A percentile compares a stretch with the other conserved stretches of the same genome.
Conservation (phyloP, 2,797 vertebrate genomes). For the Gymnodraco acuticeps region DNA sequence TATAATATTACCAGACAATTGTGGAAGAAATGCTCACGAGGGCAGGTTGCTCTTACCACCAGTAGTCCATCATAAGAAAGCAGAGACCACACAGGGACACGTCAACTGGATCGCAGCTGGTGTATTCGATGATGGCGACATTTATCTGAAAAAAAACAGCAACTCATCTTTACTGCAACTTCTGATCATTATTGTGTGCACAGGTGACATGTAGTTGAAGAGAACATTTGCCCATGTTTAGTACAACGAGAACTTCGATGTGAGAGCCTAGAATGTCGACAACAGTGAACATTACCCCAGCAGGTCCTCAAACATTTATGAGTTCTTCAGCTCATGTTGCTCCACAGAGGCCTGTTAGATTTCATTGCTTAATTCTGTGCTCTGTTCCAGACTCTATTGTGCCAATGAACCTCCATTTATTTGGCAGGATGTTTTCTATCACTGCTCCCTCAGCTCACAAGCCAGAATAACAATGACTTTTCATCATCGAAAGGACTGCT, state of each 20-base stretch:
- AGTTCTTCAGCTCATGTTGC: conserved; percentile 79
- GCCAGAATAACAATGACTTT: conserved; percentile 70
- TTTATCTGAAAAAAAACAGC: conserved; percentile 20
- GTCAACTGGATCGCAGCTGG: conserved; percentile 2
- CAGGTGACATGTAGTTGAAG: conserved; percentile 22
- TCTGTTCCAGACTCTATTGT: conserved; percentile 60
- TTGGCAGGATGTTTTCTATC: conserved; percentile 73
- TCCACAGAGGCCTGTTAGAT: conserved; percentile 77
- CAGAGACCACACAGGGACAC: conserved; percentile 10
- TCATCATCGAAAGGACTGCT: conserved; percentile 59
- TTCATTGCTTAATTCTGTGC: conserved; percentile 76
- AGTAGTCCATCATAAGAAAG: conserved; percentile 42
- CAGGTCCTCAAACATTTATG: conserved; percentile 86
- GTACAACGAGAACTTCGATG: conserved; percentile 47
- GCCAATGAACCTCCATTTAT: conserved; percentile 70
- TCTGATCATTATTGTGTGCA: conserved; percentile 33
- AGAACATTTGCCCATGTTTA: conserved; percentile 43
- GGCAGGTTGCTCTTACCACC: conserved; percentile 46
- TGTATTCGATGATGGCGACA: conserved; percentile 2
- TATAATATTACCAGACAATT: conserved; percentile 57
- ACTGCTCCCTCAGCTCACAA: conserved; percentile 60
- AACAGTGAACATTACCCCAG: conserved; percentile 66
- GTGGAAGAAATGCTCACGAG: conserved; percentile 43
- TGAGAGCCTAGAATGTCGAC: conserved; percentile 60
- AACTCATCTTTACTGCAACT: conserved; percentile 13